phyloP scores from a whole-genome alignment of 2,113 vertebrate genomes.

The Psettodes erumei region DNA sequence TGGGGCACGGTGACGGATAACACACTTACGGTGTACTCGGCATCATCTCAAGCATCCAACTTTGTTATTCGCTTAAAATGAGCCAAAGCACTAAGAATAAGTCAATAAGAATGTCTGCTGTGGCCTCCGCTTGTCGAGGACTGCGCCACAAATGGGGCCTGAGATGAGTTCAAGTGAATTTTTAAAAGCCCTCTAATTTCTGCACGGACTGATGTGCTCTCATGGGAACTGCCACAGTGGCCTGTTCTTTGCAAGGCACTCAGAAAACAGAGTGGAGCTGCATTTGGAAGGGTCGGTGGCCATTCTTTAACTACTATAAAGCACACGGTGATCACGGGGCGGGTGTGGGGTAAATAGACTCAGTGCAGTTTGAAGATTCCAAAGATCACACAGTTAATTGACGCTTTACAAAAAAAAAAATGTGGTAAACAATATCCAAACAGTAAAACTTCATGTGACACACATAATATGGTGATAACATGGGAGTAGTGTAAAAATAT shows the following conservation, averaged over 20 bases:
- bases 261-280: conserved; percentile 43
- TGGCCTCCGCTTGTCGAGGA: conserved; percentile 59
- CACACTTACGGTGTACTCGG: conserved; percentile 51
- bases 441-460: conserved; percentile 68
- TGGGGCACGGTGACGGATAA: conserved; percentile 54
- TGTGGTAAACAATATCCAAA: conserved; percentile 61
- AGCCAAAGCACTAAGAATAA: conserved; percentile 76
- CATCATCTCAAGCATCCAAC: conserved; percentile 54
- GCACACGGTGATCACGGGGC: conserved; percentile 32
- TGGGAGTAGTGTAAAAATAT: conserved; percentile 57
- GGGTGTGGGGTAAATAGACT: conserved; percentile 33
- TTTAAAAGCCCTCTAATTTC: conserved; percentile 79
- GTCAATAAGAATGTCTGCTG: conserved; percentile 73
- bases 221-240: conserved; percentile 53
- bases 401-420: conserved; percentile 65
- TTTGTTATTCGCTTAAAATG: conserved; percentile 73
- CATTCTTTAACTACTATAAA: conserved; percentile 46
- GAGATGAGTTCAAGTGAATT: conserved; percentile 76
- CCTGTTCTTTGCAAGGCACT: conserved; percentile 51
- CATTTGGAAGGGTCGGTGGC: conserved; percentile 41
- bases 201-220: conserved; percentile 67
- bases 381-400: conserved; percentile 66
- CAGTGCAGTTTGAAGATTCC: conserved; percentile 39
- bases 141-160: conserved; percentile 68
- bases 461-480: conserved; percentile 74